Evolutionary conservation across 1,140 invertebrate species (phyloP).

Genomic region (Sminthurinus signatus): DNA sequence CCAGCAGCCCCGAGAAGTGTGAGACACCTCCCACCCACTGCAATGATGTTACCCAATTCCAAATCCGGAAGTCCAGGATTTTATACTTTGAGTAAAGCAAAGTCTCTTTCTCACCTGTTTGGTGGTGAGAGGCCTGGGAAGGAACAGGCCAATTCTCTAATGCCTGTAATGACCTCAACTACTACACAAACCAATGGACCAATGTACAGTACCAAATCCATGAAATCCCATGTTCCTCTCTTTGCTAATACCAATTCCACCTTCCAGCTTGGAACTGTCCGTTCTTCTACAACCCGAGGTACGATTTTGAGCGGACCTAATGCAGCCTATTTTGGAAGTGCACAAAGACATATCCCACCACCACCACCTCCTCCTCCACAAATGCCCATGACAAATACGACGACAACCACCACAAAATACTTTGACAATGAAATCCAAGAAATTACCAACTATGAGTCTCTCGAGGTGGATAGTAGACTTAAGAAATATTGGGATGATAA

Average conservation of each 20-base stretch:
- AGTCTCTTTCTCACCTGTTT: constrained; percentile 35
- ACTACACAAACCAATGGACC: constrained; percentile 16
- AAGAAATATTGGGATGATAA: constrained; percentile 42
- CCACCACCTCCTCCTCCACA: not conserved
- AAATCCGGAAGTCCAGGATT: constrained; percentile 30
- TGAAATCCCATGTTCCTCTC: constrained; percentile 19
- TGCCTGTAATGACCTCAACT: not conserved
- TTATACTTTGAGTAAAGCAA: constrained; percentile 39
- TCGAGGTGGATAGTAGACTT: constrained; percentile 34
- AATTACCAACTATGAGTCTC: constrained; percentile 34
- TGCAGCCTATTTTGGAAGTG: constrained; percentile 75
- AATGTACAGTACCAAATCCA: constrained; percentile 8
- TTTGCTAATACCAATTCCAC: constrained; percentile 24
- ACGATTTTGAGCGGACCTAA: constrained; percentile 61
- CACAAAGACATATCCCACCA: constrained; percentile 53
- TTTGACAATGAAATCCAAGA: constrained; percentile 37
- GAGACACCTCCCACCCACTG: not conserved
- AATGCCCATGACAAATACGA: no score
- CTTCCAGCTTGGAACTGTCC: constrained; percentile 28
- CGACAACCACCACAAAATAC: constrained; percentile 6
- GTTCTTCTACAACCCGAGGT: constrained; percentile 7
- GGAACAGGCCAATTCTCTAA: not conserved
- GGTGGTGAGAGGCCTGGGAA: not conserved
- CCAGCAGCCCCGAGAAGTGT: not conserved
- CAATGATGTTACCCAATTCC: constrained; percentile 1